Conservation (phyloP, 2,888 invertebrate genomes). For the Limnephilus marmoratus region DNA sequence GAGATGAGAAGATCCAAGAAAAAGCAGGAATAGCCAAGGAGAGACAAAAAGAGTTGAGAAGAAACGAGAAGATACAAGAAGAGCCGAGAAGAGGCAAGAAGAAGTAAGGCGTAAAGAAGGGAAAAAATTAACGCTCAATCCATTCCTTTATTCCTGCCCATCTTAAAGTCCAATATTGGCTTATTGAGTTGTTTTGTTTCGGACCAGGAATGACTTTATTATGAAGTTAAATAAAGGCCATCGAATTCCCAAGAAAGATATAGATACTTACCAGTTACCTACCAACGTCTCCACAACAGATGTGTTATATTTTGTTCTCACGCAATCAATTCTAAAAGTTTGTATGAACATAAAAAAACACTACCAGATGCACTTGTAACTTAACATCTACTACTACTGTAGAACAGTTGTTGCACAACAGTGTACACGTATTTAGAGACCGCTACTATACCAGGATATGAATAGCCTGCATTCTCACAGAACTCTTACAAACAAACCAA, state of each 20-base stretch:
- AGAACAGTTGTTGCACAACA: not conserved
- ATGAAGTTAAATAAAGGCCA: not conserved
- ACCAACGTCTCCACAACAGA: not conserved
- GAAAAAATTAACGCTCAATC: no score
- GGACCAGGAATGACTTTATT: not conserved
- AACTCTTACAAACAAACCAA: not conserved
- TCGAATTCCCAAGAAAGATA: not conserved
- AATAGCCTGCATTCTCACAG: slow-evolving; percentile 29
- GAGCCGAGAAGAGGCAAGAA: no score
- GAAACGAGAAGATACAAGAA: no score
- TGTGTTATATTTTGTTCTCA: not conserved
- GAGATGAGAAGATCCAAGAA: no score
- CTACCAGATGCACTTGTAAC: not conserved
- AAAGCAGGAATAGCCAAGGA: no score
- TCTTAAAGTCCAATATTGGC: no score
- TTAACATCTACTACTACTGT: not conserved
- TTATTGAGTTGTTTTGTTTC: not conserved
- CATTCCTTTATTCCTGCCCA: no score
- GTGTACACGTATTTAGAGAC: not conserved
- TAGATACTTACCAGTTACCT: no score
- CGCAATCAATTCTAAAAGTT: not conserved
- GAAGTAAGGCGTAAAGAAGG: no score
- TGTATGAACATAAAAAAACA: not conserved
- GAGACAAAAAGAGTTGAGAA: no score
- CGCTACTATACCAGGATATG: slow-evolving; percentile 2